Base-by-base conservation (phyloP, 2,888 invertebrate species). In the Sympetrum striolatum region DNA sequence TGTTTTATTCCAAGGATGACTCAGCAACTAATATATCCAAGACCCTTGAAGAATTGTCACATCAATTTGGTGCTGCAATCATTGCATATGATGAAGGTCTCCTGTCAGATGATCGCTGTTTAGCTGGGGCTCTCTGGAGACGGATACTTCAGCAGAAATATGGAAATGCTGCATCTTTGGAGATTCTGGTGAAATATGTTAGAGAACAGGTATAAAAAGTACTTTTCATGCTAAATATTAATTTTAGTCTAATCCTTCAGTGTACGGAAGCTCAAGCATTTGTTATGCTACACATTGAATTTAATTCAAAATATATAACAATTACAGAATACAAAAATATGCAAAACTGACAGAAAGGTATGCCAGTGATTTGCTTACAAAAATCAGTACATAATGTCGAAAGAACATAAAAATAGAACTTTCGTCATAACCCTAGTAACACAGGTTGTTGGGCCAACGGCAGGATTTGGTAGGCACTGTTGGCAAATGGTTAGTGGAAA, bases 51-150 rank as follows among this genome's bases (percentile, higher is more conserved):
- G 95, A 96, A 90, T 93, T 98, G 37, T 96, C 96, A 0, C 95
- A 97, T 92, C 97, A 98, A 93, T 97, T 98, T 93, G 97, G 97
- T 94, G 98, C 98, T 0, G 96, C 97, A 10, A 93, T 98, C 22
- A 95, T 98, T 91, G 96, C 96, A 0, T 98, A 98, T 93, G 98
- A 98, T 93, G 98, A 98, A 95, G 98, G 98, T 3, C 93, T 98
- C 25, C 94, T 96, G 92, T 95, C 95, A 22, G 96, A 97, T 93
- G 98, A 98, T 93, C 96, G 95, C 92, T 94, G 96, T 10, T 93
- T 98, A 91, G 98, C 98, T 53, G 96, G 96, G 37, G 97, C 98
- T 0, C 92, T 98, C 22, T 98, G 98, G 98, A 95, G 97, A 92
- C 95, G 97, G 91, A 96, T 98, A 93, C 97, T 97, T 92, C 95